These are phyloP conservation scores for Synanthedon tipuliformis DNA, from an alignment of 2,888 invertebrate genomes.

Conservation along the genomic window DNA sequence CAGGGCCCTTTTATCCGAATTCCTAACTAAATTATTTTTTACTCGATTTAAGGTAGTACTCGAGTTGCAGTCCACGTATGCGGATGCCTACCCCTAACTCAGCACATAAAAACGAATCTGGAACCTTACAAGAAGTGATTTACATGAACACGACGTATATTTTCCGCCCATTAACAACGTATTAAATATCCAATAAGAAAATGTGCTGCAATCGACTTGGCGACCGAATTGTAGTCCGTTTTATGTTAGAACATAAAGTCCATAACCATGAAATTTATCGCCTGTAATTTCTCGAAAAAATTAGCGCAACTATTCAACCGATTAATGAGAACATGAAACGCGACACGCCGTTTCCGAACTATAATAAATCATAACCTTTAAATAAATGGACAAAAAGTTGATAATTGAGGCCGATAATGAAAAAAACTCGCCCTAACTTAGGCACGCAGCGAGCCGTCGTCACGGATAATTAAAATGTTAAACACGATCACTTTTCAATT, in stretches of 20 bases:
- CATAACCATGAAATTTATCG: conserved; percentile 52
- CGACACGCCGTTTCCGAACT: conserved; percentile 45
- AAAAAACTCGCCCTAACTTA: conserved; percentile 39
- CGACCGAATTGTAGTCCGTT: conserved; percentile 32
- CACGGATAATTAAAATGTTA: conserved; percentile 58
- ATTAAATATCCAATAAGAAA: conserved; percentile 33
- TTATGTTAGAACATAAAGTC: conserved; percentile 46
- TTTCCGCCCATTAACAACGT: conserved; percentile 18
- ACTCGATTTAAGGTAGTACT: no score
- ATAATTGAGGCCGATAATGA: conserved; percentile 45
- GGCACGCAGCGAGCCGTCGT: conserved; percentile 33
- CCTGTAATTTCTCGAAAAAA: conserved; percentile 55
- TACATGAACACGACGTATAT: conserved; percentile 13
- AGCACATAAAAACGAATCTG: no score
- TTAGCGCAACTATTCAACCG: conserved; percentile 63
- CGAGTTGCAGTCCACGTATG: no score
- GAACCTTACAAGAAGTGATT: no score
- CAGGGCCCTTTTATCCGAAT: no score
- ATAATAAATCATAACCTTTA: conserved; percentile 52
- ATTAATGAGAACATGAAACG: conserved; percentile 63
- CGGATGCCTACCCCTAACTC: no score
- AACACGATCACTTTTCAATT: conserved; percentile 48
- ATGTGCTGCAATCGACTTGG: conserved; percentile 30
- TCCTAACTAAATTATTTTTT: no score
- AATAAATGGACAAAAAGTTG: conserved; percentile 45